phyloP scores from a whole-genome alignment of 37 sponge, comb jelly and placozoan genomes.

The Hormiphora californensis region DNA sequence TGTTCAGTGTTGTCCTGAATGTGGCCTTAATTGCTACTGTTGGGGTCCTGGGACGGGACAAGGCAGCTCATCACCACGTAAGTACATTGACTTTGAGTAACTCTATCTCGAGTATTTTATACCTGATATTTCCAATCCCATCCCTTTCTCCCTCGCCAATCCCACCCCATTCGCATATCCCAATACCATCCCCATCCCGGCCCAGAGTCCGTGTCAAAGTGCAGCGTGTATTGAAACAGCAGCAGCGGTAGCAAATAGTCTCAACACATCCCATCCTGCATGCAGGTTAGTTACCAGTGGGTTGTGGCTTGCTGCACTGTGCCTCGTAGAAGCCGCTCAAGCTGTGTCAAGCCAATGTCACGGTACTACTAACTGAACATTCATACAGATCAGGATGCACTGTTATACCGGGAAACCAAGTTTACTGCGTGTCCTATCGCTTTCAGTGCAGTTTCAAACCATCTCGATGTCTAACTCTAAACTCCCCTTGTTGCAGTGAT shows the following conservation, averaged over 20 bases:
- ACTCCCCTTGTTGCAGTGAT: not conserved
- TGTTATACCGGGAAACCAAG: no score
- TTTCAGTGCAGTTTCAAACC: not conserved
- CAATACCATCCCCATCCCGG: no score
- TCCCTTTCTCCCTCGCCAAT: no score
- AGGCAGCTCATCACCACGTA: constrained; percentile 16
- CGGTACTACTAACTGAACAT: no score
- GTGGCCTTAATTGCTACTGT: constrained; percentile 5
- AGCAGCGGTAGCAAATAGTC: constrained; percentile 35
- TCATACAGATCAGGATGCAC: no score
- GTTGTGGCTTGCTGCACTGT: not conserved
- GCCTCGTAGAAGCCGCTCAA: not conserved
- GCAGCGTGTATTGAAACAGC: constrained; percentile 48
- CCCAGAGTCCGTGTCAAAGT: constrained; percentile 5
- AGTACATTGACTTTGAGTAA: not conserved
- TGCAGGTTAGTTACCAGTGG: constrained; percentile 20
- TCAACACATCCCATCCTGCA: constrained; percentile 45
- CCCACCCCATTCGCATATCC: no score
- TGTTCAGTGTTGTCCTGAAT: constrained; percentile 34
- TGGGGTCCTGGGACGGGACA: not conserved
- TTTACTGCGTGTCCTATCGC: not conserved
- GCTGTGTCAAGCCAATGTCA: not conserved
- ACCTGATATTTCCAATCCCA: no score
- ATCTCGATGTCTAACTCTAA: not conserved
- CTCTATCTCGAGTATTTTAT: no score